Evolutionary conservation across 2,888 invertebrate species (phyloP), one percentile per base, ranked within the genome.

Genomic region (Drosophila glabriapex): DNA sequence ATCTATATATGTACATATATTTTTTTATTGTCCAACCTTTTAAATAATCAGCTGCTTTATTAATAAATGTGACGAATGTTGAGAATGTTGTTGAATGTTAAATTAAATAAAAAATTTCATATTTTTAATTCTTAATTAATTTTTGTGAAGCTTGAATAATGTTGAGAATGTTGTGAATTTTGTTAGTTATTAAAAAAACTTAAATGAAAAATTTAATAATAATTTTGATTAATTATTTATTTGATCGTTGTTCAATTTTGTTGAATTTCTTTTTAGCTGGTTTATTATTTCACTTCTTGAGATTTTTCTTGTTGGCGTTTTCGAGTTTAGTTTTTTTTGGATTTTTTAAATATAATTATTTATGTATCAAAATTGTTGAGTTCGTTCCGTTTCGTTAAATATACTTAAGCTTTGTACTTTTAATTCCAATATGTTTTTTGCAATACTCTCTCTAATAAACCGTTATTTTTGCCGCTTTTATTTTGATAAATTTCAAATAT

Each of bases 341-440:
- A 37, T 5, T 55, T 25, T 55, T 35, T 35, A 10, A 25, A 53
- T 55, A 37, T 55, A 5, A 19, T 37, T 25, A 14, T 29, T 52
- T 63, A 29, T 56, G 12, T 56, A 39, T 72, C 67, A 69, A 83
- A 76, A 68, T 61, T 78, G 31, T 33, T 50, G 37, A 39, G 49
- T 73, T 81, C 53, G 53, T 63, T 75, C 70, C 43, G 68, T 60
- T 76, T 74, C 39, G 64, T 59, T 64, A 72, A 56, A 60, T 61
- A 65, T 62, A 53, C 22, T 62, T 67, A 56, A 55, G 49, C 46
- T 76, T 90, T 82, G 83, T 91, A 89, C 88, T 86, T 89, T 89
- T 85, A 71, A 77, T 86, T 89, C 77, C 79, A 82, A 91, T 56
- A n/a, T 56, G 76, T 90, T 83, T 73, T 90, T 83, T 71, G 69